Percentiles rank a stretch among this genome's conserved stretches.
Conservation (phyloP, 2,797 vertebrate genomes). For the Chromis chromis region DNA sequence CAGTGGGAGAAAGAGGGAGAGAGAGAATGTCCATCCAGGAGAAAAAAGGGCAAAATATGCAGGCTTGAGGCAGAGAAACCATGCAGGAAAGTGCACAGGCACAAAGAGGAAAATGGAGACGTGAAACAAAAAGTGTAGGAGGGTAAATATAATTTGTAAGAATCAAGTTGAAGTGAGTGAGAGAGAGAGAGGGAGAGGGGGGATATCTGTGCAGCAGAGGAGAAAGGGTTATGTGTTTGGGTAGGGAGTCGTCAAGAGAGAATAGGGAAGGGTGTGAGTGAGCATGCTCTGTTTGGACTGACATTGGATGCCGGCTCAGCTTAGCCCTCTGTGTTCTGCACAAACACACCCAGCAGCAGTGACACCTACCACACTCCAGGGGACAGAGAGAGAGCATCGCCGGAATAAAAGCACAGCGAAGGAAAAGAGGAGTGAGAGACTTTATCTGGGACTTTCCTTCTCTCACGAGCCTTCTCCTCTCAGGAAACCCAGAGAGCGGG, state of each 20-base stretch:
- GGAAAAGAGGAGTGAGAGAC: slow-evolving; percentile 18
- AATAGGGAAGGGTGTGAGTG: slow-evolving; percentile 58
- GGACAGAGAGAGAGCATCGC: slow-evolving; percentile 50
- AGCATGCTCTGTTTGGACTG: slow-evolving; percentile 69
- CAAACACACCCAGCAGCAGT: slow-evolving; percentile 58
- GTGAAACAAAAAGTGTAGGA: background rate
- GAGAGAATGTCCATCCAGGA: slow-evolving; percentile 44
- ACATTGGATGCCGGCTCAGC: slow-evolving; percentile 62
- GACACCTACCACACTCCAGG: slow-evolving; percentile 63
- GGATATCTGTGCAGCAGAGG: slow-evolving; percentile 2
- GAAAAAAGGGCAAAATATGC: slow-evolving; percentile 49
- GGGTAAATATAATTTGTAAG: background rate
- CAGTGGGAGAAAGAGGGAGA: slow-evolving; percentile 32
- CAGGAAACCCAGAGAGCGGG: slow-evolving; percentile 10
- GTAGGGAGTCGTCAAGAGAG: slow-evolving; percentile 17
- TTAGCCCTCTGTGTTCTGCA: slow-evolving; percentile 35
- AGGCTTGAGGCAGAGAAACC: slow-evolving; percentile 28
- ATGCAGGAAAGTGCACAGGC: background rate
- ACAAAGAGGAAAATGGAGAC: slow-evolving; percentile 1
- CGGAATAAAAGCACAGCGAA: slow-evolving; percentile 17
- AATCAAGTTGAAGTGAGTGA: background rate
- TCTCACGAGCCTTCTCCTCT: slow-evolving; percentile 17
- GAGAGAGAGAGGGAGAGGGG: background rate
- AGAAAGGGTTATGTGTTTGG: slow-evolving; percentile 42
- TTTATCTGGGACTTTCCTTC: slow-evolving; percentile 48